A percentile compares a stretch with the other conserved stretches of the same genome.
phyloP scores from a whole-genome alignment of 1,140 invertebrate species.

The Drosophila tristis region DNA sequence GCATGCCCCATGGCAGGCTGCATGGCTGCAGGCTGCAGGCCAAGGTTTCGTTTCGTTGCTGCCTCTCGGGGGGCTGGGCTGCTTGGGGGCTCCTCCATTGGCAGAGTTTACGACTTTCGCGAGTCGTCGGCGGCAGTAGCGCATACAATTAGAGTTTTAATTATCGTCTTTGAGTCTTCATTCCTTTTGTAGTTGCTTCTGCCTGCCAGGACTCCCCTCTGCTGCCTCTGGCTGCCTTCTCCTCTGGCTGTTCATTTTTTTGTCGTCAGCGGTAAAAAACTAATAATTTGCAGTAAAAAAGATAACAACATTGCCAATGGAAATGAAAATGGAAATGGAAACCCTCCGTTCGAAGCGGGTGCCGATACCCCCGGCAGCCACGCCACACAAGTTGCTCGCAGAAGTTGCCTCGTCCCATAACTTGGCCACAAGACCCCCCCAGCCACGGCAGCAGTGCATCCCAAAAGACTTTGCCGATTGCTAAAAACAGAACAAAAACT shows the following conservation, averaged over 20 bases:
- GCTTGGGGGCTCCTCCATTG: slow-evolving; percentile 5
- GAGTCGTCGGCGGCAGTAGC: slow-evolving; percentile 57
- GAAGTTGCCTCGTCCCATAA: slow-evolving; percentile 49
- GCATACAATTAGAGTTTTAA: slow-evolving; percentile 80
- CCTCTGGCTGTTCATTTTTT: slow-evolving; percentile 25
- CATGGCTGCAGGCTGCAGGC: neutral
- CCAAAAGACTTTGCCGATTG: slow-evolving; percentile 33
- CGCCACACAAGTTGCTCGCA: slow-evolving; percentile 69
- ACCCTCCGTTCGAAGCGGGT: slow-evolving; percentile 1
- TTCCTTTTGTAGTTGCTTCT: slow-evolving; percentile 29
- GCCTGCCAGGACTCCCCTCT: neutral
- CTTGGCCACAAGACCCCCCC: neutral
- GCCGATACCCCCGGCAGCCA: slow-evolving; percentile 42
- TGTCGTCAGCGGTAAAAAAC: slow-evolving; percentile 75
- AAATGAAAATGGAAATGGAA: slow-evolving; percentile 37
- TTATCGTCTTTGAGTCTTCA: slow-evolving; percentile 67
- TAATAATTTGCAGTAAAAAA: slow-evolving; percentile 82
- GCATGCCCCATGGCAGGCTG: slow-evolving; percentile 4
- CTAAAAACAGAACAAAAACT: slow-evolving; percentile 69
- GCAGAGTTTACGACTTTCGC: slow-evolving; percentile 46
- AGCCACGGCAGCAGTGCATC: no score
- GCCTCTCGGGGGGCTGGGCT: neutral
- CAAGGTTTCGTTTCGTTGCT: slow-evolving; percentile 15
- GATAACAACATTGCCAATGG: slow-evolving; percentile 76
- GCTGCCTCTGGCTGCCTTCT: slow-evolving; percentile 1